Conservation (phyloP, 2,797 vertebrate genomes). For the Propithecus deckenii region DNA sequence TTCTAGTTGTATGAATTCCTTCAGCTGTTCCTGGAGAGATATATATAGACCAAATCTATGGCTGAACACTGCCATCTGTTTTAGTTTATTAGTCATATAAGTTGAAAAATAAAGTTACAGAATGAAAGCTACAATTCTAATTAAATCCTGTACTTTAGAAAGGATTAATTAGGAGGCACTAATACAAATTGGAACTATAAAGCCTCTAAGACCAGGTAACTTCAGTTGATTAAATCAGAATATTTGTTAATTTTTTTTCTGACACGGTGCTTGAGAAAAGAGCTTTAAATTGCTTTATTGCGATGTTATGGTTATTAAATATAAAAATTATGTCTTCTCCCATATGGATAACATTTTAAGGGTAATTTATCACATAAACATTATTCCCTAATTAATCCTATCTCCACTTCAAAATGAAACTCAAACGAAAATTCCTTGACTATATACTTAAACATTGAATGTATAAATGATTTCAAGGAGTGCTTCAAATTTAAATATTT, state of each 20-base stretch:
- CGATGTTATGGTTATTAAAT: neutral
- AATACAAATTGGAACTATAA: neutral
- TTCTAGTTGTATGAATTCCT: conserved; percentile 66
- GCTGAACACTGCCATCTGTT: conserved; percentile 75
- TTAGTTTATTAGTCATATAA: conserved; percentile 53
- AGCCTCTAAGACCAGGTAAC: neutral
- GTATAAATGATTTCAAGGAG: neutral
- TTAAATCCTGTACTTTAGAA: conserved; percentile 59
- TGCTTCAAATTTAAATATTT: neutral
- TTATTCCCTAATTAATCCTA: neutral
- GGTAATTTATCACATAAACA: neutral
- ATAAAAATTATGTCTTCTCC: neutral
- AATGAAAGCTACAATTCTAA: conserved; percentile 73
- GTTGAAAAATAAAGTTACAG: conserved; percentile 22
- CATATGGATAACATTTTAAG: neutral
- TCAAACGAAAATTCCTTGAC: neutral
- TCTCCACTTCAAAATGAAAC: neutral
- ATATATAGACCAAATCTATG: conserved; percentile 66
- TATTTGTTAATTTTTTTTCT: neutral
- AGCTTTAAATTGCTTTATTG: neutral
- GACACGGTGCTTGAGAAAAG: neutral
- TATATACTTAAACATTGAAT: neutral
- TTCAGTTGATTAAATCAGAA: neutral
- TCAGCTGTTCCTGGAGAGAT: conserved; percentile 67
- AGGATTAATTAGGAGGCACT: conserved; percentile 73